Evolutionary conservation across 1,140 invertebrate genomes (phyloP), one percentile per base, ranked within the genome.

Genomic region (Macrocentrus cingulum): DNA sequence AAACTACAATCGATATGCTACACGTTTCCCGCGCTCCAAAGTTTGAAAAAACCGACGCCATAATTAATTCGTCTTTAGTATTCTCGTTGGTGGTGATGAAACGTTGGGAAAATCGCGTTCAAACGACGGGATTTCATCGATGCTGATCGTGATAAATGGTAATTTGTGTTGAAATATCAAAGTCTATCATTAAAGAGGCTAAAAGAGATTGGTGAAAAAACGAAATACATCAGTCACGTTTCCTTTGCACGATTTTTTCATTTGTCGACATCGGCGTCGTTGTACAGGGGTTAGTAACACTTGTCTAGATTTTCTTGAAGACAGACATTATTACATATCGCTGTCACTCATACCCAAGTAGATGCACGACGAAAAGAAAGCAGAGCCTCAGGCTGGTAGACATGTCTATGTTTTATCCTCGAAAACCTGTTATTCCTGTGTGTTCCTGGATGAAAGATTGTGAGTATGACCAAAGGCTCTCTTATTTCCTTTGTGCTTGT

Each of bases 371-470:
- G 32, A 34, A 13, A 18, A n/a, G 11, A 19, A 20, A 37, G 32
- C 34, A 32, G 46, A 32, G 32, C 49, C 49, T 36, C 15, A 51
- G 49, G 49, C 49, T 22, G 15, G 25, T 19, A 34, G 32, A n/a
- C 32, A n/a, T n/a, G n/a, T 34, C 39, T 52, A 50, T 50, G 56
- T 42, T 45, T 15, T 44, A 44, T 25, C 29, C 16, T 49, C 25
- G 20, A 44, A 59, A 59, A 59, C 56, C 56, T 44, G 56, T 59
- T 59, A 59, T 52, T 56, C 54, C 42, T 39, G 7, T 37, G 45
- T 48, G 54, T 48, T 56, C 53, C 45, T 49, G 46, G 25, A 51
- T 52, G 49, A 52, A 59, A 45, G 49, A 59, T 59, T 44, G 39
- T 51, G 18, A 41, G 32, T 44, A 37, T 25, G 29, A 34, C 36